A percentile compares a stretch with the other conserved stretches of the same genome.
Conservation (phyloP, 2,113 vertebrate genomes). For the Motacilla alba region DNA sequence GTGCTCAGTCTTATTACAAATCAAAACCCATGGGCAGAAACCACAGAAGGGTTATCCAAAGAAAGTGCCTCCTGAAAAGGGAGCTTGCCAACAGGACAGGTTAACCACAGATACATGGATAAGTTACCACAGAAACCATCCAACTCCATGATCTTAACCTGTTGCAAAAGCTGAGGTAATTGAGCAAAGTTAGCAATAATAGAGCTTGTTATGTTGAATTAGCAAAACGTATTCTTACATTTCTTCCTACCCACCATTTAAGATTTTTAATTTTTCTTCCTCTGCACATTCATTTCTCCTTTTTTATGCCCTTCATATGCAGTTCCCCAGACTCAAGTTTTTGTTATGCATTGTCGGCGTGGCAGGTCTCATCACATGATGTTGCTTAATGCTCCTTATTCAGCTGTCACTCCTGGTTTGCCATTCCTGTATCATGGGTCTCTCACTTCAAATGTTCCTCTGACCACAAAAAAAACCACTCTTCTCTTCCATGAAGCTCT, state of each 20-base stretch:
- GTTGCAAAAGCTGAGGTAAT: not conserved
- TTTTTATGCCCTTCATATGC: not conserved
- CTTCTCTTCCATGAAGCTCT: not conserved
- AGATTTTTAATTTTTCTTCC: not conserved
- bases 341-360: not conserved
- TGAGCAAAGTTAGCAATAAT: not conserved
- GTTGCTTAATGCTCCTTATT: not conserved
- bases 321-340: not conserved
- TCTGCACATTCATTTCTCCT: not conserved
- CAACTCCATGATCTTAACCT: not conserved
- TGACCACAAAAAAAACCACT: not conserved
- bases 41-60: not conserved
- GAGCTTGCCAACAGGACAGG: not conserved
- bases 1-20: not conserved
- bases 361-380: not conserved
- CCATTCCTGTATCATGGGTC: fast-evolving
- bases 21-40: not conserved
- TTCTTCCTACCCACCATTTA: not conserved
- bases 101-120: not conserved
- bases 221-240: not conserved
- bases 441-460: not conserved
- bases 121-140: not conserved
- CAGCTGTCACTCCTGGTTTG: not conserved
- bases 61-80: fast-evolving
- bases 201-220: not conserved